Conservation (phyloP, 2,888 invertebrate genomes). For the Cosmorhoe ocellata region DNA sequence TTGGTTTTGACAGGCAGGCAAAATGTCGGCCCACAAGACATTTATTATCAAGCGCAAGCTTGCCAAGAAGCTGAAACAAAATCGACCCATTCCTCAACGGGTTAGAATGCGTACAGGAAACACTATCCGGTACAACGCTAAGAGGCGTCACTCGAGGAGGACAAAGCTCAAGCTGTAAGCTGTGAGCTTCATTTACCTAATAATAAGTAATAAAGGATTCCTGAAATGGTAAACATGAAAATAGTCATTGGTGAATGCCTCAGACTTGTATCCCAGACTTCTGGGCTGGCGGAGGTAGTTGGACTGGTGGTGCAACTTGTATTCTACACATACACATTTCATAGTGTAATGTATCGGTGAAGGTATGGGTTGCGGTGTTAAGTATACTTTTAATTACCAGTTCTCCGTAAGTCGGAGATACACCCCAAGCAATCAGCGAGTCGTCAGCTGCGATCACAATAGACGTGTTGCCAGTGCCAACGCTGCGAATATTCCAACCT, state of each 20-base stretch:
- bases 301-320: no score
- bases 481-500: slow-evolving; percentile 94
- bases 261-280: no score
- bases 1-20: slow-evolving; percentile 67
- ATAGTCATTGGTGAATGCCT: no score
- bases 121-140: slow-evolving; percentile 99
- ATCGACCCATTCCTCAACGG: slow-evolving; percentile 99
- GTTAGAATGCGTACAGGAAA: slow-evolving; percentile 99
- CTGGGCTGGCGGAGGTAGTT: no score
- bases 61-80: slow-evolving; percentile 99
- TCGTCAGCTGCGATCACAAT: slow-evolving; percentile 95
- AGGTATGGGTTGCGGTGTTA: no score
- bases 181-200: slow-evolving; percentile 41
- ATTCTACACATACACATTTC: no score
- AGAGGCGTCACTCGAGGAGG: slow-evolving; percentile 99
- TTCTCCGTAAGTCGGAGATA: slow-evolving; percentile 97
- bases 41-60: slow-evolving; percentile 99
- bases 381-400: slow-evolving; percentile 80
- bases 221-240: no score
- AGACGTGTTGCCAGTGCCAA: slow-evolving; percentile 92
- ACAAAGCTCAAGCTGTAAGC: slow-evolving; percentile 98
- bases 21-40: slow-evolving; percentile 96
- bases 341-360: no score
- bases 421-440: slow-evolving; percentile 95
- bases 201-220: slow-evolving; percentile 62